A percentile compares a stretch with the other conserved stretches of the same genome.
Conservation (phyloP, 2,113 vertebrate genomes). For the Hiodon alosoides region DNA sequence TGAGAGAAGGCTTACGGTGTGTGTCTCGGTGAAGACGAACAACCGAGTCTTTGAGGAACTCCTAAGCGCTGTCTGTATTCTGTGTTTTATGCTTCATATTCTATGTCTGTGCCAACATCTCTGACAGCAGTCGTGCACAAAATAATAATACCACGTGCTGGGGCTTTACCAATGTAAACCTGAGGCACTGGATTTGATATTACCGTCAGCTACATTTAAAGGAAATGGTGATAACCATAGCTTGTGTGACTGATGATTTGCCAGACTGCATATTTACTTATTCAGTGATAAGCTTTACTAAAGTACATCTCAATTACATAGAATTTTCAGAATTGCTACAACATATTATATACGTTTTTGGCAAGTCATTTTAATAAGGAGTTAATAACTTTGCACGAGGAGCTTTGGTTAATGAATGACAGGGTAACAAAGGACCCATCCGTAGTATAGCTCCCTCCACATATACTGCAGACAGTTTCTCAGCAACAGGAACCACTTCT, state of each 20-base stretch:
- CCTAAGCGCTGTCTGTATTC: not conserved
- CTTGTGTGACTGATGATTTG: constrained; percentile 15
- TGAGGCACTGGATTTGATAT: constrained; percentile 11
- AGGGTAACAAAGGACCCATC: too few species aligned
- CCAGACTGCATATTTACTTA: constrained; percentile 1
- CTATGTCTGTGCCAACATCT: not conserved
- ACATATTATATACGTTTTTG: not conserved
- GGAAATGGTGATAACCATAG: not conserved
- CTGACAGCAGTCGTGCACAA: not conserved
- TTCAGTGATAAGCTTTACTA: not conserved
- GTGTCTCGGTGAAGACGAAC: not conserved
- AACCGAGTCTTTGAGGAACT: not conserved
- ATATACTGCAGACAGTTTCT: too few species aligned
- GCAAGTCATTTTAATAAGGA: not conserved
- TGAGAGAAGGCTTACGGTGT: not conserved
- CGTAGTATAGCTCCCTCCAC: too few species aligned
- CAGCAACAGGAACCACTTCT: too few species aligned
- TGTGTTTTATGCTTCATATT: too few species aligned
- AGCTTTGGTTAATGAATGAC: not conserved
- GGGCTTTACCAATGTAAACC: not conserved
- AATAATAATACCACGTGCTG: too few species aligned
- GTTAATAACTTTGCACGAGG: not conserved
- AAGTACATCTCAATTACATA: not conserved
- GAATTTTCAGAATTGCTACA: too few species aligned
- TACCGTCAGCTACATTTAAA: not conserved